phyloP scores from a whole-genome alignment of 2,888 invertebrate species.

The Ochlodes sylvanus region DNA sequence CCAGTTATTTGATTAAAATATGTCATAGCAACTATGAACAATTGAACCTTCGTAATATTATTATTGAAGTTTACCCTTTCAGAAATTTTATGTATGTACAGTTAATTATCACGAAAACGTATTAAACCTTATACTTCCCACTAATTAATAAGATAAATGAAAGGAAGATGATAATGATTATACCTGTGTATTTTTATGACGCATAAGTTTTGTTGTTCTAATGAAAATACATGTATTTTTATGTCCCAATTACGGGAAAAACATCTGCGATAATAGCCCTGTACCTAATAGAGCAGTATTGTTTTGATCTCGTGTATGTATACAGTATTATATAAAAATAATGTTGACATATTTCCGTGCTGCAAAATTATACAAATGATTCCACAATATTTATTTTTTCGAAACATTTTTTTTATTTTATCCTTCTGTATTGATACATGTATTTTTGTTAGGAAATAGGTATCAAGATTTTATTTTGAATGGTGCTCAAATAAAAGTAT shows the following conservation, averaged over 20 bases:
- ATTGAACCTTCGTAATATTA: constrained; percentile 4
- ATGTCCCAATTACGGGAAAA: neutral
- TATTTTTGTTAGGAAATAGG: constrained; percentile 34
- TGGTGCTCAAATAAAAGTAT: constrained; percentile 41
- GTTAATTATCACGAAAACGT: constrained; percentile 17
- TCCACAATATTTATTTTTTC: neutral
- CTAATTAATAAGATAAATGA: constrained; percentile 26
- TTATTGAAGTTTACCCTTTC: constrained; percentile 33
- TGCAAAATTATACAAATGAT: too few relatives aligned
- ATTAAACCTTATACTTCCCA: constrained; percentile 32
- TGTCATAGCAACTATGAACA: too few relatives aligned
- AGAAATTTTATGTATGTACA: constrained; percentile 30
- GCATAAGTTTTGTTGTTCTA: constrained; percentile 3
- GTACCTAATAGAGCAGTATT: constrained; percentile 12
- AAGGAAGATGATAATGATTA: constrained; percentile 25
- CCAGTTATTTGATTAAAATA: too few relatives aligned
- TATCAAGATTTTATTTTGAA: constrained; percentile 36
- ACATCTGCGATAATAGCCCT: neutral
- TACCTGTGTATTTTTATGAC: constrained; percentile 31
- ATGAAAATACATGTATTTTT: constrained; percentile 22
- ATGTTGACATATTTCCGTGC: neutral
- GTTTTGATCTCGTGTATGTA: constrained; percentile 12
- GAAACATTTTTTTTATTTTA: neutral
- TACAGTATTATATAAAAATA: constrained; percentile 7
- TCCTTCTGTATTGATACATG: constrained; percentile 7